Evolutionary conservation across 2,113 vertebrate species (phyloP).

Genomic region (Microcebus jonahi): DNA sequence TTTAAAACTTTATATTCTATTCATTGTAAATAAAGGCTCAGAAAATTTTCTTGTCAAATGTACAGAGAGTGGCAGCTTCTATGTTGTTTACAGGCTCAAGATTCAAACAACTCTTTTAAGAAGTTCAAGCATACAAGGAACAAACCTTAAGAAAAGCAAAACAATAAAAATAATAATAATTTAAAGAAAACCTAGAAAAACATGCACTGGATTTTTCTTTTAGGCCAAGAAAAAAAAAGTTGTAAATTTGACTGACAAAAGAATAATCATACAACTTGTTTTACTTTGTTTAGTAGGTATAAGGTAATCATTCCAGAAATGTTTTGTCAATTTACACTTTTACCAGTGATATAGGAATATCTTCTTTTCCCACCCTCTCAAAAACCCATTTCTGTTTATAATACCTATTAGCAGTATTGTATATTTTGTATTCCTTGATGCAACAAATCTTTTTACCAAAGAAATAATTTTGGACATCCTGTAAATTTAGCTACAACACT

Average conservation of each 20-base stretch:
- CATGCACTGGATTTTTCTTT: background rate
- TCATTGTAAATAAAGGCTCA: background rate
- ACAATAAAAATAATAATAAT: too few relatives aligned
- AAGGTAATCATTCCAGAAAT: conserved; percentile 27
- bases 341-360: background rate
- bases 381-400: background rate
- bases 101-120: background rate
- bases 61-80: background rate
- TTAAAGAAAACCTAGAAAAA: background rate
- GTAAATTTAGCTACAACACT: background rate
- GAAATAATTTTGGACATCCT: background rate
- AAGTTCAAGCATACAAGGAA: background rate
- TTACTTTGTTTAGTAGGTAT: background rate
- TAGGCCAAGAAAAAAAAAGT: background rate
- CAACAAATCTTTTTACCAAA: background rate
- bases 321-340: conserved; percentile 1
- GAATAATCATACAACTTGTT: background rate
- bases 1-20: background rate
- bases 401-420: background rate
- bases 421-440: background rate
- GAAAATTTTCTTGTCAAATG: background rate
- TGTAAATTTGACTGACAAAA: background rate
- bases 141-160: background rate
- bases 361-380: background rate
- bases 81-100: background rate